Percentiles rank a stretch among this genome's conserved stretches.
Conservation (phyloP, 2,113 vertebrate genomes). For the Chloroceryle aenea region DNA sequence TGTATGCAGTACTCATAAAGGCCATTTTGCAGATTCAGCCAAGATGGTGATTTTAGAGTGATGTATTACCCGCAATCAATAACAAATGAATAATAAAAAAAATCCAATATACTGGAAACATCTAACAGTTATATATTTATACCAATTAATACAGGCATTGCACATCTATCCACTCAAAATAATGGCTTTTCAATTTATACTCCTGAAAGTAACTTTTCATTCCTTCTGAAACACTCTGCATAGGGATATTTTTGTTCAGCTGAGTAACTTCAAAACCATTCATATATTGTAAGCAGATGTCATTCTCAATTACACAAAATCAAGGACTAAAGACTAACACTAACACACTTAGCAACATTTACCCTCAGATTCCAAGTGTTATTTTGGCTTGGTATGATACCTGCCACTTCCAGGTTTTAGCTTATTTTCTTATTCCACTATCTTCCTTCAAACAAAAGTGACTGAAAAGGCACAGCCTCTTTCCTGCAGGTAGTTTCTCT, state of each 20-base stretch:
- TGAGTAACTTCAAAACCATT: neutral
- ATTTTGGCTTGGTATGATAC: neutral
- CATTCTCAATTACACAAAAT: neutral
- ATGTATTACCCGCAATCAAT: neutral
- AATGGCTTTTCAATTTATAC: neutral
- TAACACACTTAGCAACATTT: neutral
- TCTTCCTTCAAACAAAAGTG: neutral
- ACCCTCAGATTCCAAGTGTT: neutral
- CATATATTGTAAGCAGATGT: neutral
- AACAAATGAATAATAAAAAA: neutral
- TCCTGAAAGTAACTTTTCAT: neutral
- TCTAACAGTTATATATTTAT: neutral
- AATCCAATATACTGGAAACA: neutral
- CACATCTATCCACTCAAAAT: neutral
- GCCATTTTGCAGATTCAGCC: neutral
- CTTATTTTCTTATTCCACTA: neutral
- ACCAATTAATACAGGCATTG: neutral
- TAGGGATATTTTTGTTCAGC: neutral
- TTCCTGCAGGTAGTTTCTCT: neutral
- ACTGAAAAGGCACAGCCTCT: neutral
- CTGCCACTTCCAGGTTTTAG: neutral
- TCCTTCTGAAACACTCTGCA: neutral
- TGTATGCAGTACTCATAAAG: neutral
- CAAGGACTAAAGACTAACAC: neutral
- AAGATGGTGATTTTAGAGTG: neutral